Evolutionary conservation across 2,888 invertebrate genomes (phyloP), one percentile per base, ranked within the genome.

Genomic region (Pilophorus perplexus): DNA sequence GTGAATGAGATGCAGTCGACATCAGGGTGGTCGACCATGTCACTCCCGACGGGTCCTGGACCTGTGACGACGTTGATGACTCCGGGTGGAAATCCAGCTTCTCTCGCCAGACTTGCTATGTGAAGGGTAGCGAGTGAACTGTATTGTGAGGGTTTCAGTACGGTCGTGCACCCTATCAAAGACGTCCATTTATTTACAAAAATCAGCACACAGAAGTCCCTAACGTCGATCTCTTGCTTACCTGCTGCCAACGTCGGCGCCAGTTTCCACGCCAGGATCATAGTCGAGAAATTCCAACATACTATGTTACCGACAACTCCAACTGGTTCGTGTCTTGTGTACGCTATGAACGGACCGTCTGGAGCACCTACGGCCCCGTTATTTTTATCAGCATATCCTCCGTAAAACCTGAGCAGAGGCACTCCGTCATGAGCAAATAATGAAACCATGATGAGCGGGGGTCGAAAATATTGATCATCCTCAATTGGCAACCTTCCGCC

Each of bases 371-470:
- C 78, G 71, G 78, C 75, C 3, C 87, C 87, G 71, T 91, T 89
- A 76, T 85, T 87, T 79, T 95, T 95, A 77, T 95, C 95, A 0
- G 93, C 90, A 88, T 89, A 93, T 20, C 94, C 95, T 12, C 93
- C 94, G 79, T 87, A 92, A 77, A 94, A 95, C 6, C 77, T 64
- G 1, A 1, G 23, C 23, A 44, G 14, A 44, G 28, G 5, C 12
- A 60, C 10, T 52, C 2, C 12, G 2, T 37, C 4, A 4, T 4
- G 37, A 37, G 12, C 12, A 2, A 37, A 37, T 37, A 1, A 14
- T 37, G 4, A 14, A 37, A 37, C 37, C 4, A 4, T n/a, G n/a
- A n/a, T n/a, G n/a, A n/a, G n/a, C n/a, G n/a, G n/a, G n/a, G n/a
- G n/a, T n/a, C n/a, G n/a, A n/a, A n/a, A n/a, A n/a, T n/a, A n/a